Conservation (phyloP, 2,888 invertebrate species). For the Chironomus riparius region DNA sequence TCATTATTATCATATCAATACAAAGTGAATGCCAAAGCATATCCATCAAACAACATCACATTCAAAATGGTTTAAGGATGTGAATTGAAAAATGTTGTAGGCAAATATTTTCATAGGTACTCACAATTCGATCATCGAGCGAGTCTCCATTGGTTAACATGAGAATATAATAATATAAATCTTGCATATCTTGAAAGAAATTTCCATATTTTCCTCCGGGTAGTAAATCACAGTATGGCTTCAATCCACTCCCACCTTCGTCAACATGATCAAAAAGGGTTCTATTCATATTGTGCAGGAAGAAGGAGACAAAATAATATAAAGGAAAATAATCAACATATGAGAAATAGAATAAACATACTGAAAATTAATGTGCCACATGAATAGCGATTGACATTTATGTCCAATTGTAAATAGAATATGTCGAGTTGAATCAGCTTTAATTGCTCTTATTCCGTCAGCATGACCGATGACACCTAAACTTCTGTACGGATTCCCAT, state of each 20-base stretch:
- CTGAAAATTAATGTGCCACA: conserved; percentile 50
- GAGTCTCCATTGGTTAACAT: conserved; percentile 61
- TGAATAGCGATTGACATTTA: conserved; percentile 34
- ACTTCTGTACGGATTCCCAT: conserved; percentile 65
- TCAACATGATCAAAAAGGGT: conserved; percentile 46
- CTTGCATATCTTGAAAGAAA: conserved; percentile 61
- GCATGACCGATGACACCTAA: conserved; percentile 58
- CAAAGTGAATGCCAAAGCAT: too few species aligned
- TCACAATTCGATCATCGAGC: conserved; percentile 49
- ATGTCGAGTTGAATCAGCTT: not conserved
- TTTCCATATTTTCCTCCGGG: conserved; percentile 62
- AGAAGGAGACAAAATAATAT: not conserved
- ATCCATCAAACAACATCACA: not conserved
- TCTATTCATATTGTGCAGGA: conserved; percentile 35
- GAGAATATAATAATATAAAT: conserved; percentile 69
- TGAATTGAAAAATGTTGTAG: not conserved
- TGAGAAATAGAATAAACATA: conserved; percentile 34
- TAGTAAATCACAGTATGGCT: conserved; percentile 61
- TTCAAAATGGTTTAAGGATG: not conserved
- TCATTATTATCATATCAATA: not conserved
- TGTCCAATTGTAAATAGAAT: conserved; percentile 9
- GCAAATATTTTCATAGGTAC: not conserved
- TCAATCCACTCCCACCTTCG: conserved; percentile 49
- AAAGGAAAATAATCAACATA: conserved; percentile 26
- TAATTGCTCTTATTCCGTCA: conserved; percentile 43